Conservation (phyloP, 1,140 invertebrate genomes). For the Drosophila virilis region DNA sequence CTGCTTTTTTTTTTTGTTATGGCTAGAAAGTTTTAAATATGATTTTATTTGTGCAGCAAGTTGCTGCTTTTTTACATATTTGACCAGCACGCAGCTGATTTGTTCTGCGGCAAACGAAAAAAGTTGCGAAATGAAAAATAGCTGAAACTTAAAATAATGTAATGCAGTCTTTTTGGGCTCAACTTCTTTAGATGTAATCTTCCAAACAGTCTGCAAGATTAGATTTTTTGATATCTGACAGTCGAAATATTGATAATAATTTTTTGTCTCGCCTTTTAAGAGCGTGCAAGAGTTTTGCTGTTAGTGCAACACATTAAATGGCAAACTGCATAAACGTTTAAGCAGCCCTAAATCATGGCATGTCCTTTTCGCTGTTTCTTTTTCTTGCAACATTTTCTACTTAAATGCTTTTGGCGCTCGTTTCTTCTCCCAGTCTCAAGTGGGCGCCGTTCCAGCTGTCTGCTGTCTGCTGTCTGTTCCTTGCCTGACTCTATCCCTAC, state of each 20-base stretch:
- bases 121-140: constrained; percentile 28
- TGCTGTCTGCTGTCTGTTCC: constrained; percentile 25
- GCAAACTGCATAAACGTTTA: constrained; percentile 59
- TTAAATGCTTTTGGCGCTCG: constrained; percentile 75
- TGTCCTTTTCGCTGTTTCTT: constrained; percentile 31
- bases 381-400: constrained; percentile 59
- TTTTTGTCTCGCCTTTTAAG: constrained; percentile 9
- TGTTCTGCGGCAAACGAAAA: constrained; percentile 33
- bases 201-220: constrained; percentile 11
- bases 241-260: constrained; percentile 7
- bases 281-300: constrained; percentile 13
- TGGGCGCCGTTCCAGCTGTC: constrained; percentile 51
- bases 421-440: constrained; percentile 66
- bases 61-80: constrained; percentile 65
- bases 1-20: constrained; percentile 28
- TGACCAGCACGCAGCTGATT: constrained; percentile 68
- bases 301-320: constrained; percentile 39
- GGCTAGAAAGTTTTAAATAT: constrained; percentile 78
- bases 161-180: constrained; percentile 31
- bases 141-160: constrained; percentile 61
- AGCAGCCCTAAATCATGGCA: constrained; percentile 60
- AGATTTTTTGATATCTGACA: constrained; percentile 16
- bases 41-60: constrained; percentile 74
- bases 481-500: constrained; percentile 24
- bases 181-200: constrained; percentile 29